Conservation (phyloP, 2,113 vertebrate species). For the Paedocypris sp. region DNA sequence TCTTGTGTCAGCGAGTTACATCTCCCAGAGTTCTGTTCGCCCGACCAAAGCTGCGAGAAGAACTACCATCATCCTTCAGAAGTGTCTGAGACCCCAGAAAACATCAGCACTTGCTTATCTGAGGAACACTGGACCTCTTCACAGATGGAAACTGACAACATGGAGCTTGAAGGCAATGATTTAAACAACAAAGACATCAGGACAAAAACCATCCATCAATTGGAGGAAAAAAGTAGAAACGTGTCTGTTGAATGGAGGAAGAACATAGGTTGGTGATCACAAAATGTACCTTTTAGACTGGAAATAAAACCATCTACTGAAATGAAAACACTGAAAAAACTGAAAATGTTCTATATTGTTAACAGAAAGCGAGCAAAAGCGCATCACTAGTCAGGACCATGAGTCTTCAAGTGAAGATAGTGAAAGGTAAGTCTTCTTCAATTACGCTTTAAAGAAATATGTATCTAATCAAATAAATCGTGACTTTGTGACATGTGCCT, state of each 20-base stretch:
- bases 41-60: not conserved
- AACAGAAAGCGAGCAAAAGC: slow-evolving; percentile 22
- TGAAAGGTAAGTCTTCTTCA: slow-evolving; percentile 24
- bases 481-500: too few relatives aligned
- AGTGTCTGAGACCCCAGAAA: slow-evolving; percentile 14
- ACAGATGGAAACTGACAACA: slow-evolving; percentile 23
- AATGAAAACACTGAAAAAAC: too few relatives aligned
- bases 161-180: not conserved
- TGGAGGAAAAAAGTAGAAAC: too few relatives aligned
- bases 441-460: not conserved
- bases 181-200: slow-evolving; percentile 1
- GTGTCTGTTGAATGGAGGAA: slow-evolving; percentile 24
- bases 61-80: not conserved
- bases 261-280: slow-evolving; percentile 41
- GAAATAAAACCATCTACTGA: too few relatives aligned
- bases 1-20: not conserved
- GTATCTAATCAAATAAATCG: too few relatives aligned
- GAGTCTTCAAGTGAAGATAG: slow-evolving; percentile 21
- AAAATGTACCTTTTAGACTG: too few relatives aligned
- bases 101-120: slow-evolving; percentile 5
- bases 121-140: slow-evolving; percentile 9
- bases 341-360: too few relatives aligned
- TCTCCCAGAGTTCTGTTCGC: not conserved
- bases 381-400: slow-evolving; percentile 4
- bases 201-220: not conserved